Evolutionary conservation across 2,113 vertebrate genomes (phyloP).

Genomic region (Lophius piscatorius): DNA sequence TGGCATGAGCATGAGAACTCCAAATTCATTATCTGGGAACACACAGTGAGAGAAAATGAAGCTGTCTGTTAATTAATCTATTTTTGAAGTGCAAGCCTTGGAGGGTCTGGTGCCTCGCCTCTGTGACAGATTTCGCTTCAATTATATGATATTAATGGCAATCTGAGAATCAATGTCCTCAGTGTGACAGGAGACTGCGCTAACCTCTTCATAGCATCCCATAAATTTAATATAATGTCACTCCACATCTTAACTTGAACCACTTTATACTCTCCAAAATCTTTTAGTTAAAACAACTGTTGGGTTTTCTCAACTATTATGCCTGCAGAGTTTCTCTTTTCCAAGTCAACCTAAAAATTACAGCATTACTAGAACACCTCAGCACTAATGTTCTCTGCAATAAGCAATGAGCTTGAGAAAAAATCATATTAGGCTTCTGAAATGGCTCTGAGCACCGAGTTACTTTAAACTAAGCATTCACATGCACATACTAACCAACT

Average conservation of each 20-base stretch:
- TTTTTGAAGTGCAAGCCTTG: conserved; percentile 67
- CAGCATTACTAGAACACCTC: conserved; percentile 23
- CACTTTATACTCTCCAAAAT: background rate
- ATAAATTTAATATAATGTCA: conserved; percentile 32
- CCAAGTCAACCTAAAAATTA: conserved; percentile 29
- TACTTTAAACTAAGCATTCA: background rate
- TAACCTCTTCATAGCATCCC: conserved; percentile 25
- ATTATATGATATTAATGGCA: conserved; percentile 69
- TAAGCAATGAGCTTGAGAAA: conserved; percentile 24
- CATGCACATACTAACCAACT: too few species aligned
- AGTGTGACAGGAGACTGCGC: conserved; percentile 13
- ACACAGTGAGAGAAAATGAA: conserved; percentile 74
- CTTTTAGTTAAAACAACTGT: conserved; percentile 5
- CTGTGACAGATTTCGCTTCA: conserved; percentile 68
- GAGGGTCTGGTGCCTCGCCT: conserved; percentile 41
- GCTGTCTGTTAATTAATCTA: conserved; percentile 69
- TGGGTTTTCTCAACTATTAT: conserved; percentile 31
- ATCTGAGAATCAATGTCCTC: conserved; percentile 11
- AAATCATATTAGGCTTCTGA: background rate
- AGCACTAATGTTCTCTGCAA: conserved; percentile 29
- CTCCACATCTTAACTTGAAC: conserved; percentile 6
- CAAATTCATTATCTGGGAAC: conserved; percentile 70
- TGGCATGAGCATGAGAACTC: conserved; percentile 47
- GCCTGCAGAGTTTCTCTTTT: conserved; percentile 36
- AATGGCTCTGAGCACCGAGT: background rate